Conservation (phyloP, 2,888 invertebrate species). For the Acleris emargana region DNA sequence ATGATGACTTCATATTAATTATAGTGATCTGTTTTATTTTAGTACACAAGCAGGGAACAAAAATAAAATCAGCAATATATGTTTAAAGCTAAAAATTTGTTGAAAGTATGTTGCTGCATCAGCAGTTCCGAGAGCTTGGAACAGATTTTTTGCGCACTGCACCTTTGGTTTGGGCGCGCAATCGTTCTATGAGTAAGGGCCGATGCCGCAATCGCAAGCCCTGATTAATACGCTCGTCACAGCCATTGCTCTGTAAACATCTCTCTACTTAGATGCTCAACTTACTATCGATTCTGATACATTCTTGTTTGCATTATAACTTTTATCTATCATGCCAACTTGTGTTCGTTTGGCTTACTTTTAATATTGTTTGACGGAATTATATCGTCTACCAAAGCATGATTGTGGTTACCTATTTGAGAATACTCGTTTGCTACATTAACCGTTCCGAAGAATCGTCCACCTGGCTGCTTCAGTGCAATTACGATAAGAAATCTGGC, state of each 20-base stretch:
- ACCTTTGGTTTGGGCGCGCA: constrained; percentile 57
- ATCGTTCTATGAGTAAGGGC: constrained; percentile 60
- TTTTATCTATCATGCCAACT: constrained; percentile 25
- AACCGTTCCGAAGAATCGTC: too few species aligned
- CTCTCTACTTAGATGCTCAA: constrained; percentile 14
- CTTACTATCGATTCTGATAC: constrained; percentile 18
- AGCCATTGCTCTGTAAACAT: constrained; percentile 40
- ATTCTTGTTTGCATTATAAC: constrained; percentile 29
- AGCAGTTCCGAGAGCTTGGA: background rate
- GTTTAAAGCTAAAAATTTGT: background rate
- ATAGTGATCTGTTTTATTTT: background rate
- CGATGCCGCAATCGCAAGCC: constrained; percentile 61
- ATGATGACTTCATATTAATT: constrained; percentile 17
- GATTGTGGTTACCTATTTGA: too few species aligned
- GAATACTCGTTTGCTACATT: too few species aligned
- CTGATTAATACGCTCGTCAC: constrained; percentile 50
- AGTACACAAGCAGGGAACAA: background rate
- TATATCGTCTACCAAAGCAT: constrained; percentile 8
- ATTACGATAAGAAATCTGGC: too few species aligned
- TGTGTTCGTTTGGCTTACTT: constrained; percentile 27
- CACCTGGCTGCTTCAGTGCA: too few species aligned
- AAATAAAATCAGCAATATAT: background rate
- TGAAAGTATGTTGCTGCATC: background rate
- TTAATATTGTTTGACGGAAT: constrained; percentile 27
- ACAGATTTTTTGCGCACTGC: constrained; percentile 66